A percentile compares a stretch with the other conserved stretches of the same genome.
Conservation (phyloP, 2,888 invertebrate genomes). For the Pollenia angustigena region DNA sequence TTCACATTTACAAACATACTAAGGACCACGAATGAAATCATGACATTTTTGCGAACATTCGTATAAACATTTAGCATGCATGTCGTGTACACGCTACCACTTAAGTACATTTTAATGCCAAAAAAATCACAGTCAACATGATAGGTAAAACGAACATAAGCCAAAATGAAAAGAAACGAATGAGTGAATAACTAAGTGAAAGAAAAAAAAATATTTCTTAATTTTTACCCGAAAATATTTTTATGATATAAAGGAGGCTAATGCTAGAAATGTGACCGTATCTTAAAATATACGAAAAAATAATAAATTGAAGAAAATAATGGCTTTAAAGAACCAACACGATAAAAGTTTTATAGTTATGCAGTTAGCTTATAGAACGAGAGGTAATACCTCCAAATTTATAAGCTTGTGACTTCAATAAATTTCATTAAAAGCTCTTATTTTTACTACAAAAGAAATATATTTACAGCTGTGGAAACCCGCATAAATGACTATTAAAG, state of each 20-base stretch:
- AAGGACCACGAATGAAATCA: slow-evolving; percentile 24
- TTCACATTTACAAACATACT: not conserved
- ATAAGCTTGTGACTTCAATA: not conserved
- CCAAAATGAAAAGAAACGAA: slow-evolving; percentile 8
- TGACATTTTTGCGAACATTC: slow-evolving; percentile 48
- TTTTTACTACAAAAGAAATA: not conserved
- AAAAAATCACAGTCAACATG: slow-evolving; percentile 57
- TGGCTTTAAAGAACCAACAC: slow-evolving; percentile 4
- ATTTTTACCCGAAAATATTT: slow-evolving; percentile 8
- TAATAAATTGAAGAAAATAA: not conserved
- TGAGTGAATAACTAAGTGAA: not conserved
- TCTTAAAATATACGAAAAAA: not conserved
- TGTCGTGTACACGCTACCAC: slow-evolving; percentile 71
- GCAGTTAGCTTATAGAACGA: not conserved
- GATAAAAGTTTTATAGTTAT: slow-evolving; percentile 22
- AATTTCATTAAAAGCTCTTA: slow-evolving; percentile 29
- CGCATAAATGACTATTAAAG: not conserved
- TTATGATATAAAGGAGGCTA: slow-evolving; percentile 37
- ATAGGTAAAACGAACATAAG: slow-evolving; percentile 33
- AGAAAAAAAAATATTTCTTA: slow-evolving; percentile 29
- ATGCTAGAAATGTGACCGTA: slow-evolving; percentile 36
- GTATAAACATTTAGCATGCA: slow-evolving; percentile 65
- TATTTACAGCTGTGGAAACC: not conserved
- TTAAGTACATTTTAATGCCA: slow-evolving; percentile 72
- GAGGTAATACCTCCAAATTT: not conserved